Evolutionary conservation across 1,140 invertebrate species (phyloP).

Genomic region (Dreissena rostriformis): DNA sequence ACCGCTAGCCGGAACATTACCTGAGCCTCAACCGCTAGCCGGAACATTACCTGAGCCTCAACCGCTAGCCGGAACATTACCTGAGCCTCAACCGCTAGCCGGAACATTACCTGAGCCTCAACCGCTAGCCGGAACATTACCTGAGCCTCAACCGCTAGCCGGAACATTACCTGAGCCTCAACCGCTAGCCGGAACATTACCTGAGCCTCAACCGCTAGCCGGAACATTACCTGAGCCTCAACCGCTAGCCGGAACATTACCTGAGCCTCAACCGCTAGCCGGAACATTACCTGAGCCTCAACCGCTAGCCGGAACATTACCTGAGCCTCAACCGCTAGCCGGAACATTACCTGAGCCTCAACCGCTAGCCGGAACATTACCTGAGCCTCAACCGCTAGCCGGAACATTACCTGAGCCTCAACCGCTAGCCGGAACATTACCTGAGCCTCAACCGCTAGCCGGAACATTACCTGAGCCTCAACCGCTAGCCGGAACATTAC

Average conservation of each 20-base stretch:
- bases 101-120: not conserved
- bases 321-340: not conserved
- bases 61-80: not conserved
- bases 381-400: conserved; percentile 76
- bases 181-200: not conserved
- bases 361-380: conserved; percentile 55
- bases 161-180: conserved; percentile 68
- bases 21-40: conserved; percentile 76
- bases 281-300: conserved; percentile 68
- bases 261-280: conserved; percentile 76
- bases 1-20: conserved; percentile 53
- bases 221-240: not conserved
- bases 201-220: not conserved
- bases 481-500: conserved; percentile 53
- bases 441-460: not conserved
- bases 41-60: conserved; percentile 68
- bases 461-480: not conserved
- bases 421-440: not conserved
- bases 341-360: not conserved
- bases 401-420: conserved; percentile 69
- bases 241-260: conserved; percentile 54
- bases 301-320: not conserved
- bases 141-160: conserved; percentile 76
- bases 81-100: not conserved
- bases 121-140: conserved; percentile 54